A percentile compares a stretch with the other conserved stretches of the same genome.
These are phyloP conservation scores for Hormiphora californensis DNA, from an alignment of 37 sponge, comb jelly and placozoan species.

Conservation along the genomic window DNA sequence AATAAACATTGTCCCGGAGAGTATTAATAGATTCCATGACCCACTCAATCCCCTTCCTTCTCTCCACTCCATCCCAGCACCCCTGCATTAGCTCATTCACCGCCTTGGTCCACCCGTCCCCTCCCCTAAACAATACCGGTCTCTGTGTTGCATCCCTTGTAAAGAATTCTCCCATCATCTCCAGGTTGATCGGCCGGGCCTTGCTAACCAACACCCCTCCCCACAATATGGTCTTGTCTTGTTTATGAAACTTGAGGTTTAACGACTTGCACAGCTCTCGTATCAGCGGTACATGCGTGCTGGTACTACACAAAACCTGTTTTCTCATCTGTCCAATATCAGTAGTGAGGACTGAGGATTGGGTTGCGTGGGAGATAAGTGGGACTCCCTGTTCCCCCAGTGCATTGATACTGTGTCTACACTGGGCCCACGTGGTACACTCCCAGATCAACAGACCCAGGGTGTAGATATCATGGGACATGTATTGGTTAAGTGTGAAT, in stretches of 20 bases:
- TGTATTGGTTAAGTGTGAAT: not conserved
- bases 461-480: slow-evolving; percentile 10
- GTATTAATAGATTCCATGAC: no score
- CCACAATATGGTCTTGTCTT: not conserved
- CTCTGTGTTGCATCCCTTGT: not conserved
- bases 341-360: no score
- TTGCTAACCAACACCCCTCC: not conserved
- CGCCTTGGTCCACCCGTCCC: not conserved
- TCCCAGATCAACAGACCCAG: slow-evolving; percentile 21
- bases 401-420: no score
- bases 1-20: no score
- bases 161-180: slow-evolving; percentile 3
- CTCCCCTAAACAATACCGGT: not conserved
- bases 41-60: no score
- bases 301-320: not conserved
- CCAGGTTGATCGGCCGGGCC: not conserved
- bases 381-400: no score
- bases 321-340: not conserved
- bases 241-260: not conserved
- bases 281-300: not conserved
- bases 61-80: no score
- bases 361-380: no score
- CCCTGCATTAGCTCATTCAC: not conserved
- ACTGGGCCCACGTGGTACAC: slow-evolving; percentile 12
- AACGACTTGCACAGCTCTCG: not conserved